These are phyloP conservation scores for Ctenosaura bakeri DNA, from an alignment of 2,797 vertebrate species.

Conservation along the genomic window DNA sequence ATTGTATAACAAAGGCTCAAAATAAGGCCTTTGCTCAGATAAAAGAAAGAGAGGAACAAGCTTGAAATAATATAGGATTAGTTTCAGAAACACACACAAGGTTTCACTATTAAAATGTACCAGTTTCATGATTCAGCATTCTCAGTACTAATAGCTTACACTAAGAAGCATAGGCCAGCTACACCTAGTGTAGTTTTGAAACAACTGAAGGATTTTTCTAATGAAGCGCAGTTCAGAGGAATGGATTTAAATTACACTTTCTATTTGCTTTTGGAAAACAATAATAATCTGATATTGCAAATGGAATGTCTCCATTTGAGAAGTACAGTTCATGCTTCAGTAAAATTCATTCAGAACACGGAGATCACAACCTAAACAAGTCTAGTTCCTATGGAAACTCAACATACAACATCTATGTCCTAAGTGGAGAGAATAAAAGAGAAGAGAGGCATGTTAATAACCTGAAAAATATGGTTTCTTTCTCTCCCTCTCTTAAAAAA, in stretches of 20 bases:
- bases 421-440: slow-evolving; percentile 52
- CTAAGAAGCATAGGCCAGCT: slow-evolving; percentile 27
- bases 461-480: slow-evolving; percentile 67
- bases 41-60: slow-evolving; percentile 41
- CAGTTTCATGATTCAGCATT: slow-evolving; percentile 63
- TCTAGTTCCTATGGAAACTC: slow-evolving; percentile 16
- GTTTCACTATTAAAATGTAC: slow-evolving; percentile 38
- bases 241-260: slow-evolving; percentile 60
- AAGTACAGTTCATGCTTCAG: slow-evolving; percentile 55
- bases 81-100: slow-evolving; percentile 29
- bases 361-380: slow-evolving; percentile 16
- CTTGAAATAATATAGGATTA: slow-evolving; percentile 47
- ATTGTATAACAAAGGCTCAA: slow-evolving; percentile 29
- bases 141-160: slow-evolving; percentile 47
- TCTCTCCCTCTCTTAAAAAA: slow-evolving; percentile 9
- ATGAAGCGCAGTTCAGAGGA: slow-evolving; percentile 50
- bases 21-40: not conserved
- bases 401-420: slow-evolving; percentile 61
- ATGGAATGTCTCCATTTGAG: slow-evolving; percentile 58
- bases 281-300: slow-evolving; percentile 57
- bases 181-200: slow-evolving; percentile 58
- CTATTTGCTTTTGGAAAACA: slow-evolving; percentile 67
- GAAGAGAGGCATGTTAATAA: slow-evolving; percentile 53
- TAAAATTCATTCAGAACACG: slow-evolving; percentile 57
- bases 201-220: slow-evolving; percentile 49